Percentiles rank a stretch among this genome's conserved stretches.
Conservation (phyloP, 2,113 vertebrate genomes). For the Cyanocitta stelleri region DNA sequence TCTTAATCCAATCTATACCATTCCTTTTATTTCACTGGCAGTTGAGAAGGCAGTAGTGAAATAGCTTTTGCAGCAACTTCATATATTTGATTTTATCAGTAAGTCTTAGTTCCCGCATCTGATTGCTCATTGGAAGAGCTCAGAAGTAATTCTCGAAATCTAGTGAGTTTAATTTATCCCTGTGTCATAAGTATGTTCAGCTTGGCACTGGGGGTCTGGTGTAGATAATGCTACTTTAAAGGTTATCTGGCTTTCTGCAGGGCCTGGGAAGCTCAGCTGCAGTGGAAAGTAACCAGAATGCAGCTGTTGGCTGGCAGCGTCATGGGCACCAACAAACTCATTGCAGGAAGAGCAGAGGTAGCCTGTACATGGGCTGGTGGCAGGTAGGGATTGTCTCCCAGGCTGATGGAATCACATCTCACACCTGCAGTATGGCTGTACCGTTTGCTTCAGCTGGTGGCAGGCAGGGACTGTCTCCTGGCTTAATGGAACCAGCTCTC, state of each 20-base stretch:
- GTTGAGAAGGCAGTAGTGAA: neutral
- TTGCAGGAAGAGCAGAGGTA: neutral
- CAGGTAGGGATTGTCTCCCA: neutral
- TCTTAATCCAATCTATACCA: conserved; percentile 18
- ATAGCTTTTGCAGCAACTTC: conserved; percentile 13
- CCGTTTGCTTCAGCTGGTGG: neutral
- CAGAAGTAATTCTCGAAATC: conserved; percentile 29
- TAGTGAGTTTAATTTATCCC: conserved; percentile 30
- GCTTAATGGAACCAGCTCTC: neutral
- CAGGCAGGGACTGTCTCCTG: neutral
- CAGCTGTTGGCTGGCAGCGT: neutral
- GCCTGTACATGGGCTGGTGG: neutral
- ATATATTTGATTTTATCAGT: conserved; percentile 39
- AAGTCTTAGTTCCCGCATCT: conserved; percentile 6
- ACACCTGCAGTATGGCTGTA: neutral
- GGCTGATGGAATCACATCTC: neutral
- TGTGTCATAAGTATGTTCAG: neutral
- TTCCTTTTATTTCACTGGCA: conserved; percentile 36
- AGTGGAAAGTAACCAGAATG: neutral
- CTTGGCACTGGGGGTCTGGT: neutral
- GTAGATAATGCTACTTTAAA: conserved; percentile 4
- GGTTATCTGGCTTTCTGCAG: conserved; percentile 1
- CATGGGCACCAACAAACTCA: neutral
- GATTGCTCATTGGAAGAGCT: conserved; percentile 41
- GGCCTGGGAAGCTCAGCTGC: neutral